phyloP scores from a whole-genome alignment of 2,113 vertebrate species.

The Dipodomys ordii region DNA sequence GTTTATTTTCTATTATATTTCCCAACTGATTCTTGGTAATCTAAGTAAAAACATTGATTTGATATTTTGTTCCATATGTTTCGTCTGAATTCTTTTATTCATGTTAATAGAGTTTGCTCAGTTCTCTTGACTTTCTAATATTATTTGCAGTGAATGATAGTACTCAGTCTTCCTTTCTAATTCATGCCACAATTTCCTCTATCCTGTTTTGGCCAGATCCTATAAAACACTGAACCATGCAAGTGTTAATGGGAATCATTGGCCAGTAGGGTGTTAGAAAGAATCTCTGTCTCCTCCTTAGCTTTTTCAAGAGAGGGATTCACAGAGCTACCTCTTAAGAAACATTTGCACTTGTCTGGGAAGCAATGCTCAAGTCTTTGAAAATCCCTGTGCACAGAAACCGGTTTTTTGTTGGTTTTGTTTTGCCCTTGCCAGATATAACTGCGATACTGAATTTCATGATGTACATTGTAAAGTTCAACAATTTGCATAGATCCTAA shows the following conservation, averaged over 20 bases:
- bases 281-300: neutral
- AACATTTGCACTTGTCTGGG: neutral
- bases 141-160: slow-evolving; percentile 10
- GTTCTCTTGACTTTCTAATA: slow-evolving; percentile 46
- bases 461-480: slow-evolving; percentile 1
- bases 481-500: slow-evolving; percentile 55
- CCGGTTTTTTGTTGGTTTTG: neutral
- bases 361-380: neutral
- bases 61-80: slow-evolving; percentile 27
- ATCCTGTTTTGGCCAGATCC: neutral
- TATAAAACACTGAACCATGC: neutral
- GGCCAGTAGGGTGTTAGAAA: neutral
- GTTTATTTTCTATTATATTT: slow-evolving; percentile 61
- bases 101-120: slow-evolving; percentile 27
- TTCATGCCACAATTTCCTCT: slow-evolving; percentile 15
- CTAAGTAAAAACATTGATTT: slow-evolving; percentile 65
- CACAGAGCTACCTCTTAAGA: neutral
- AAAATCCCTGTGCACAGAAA: neutral
- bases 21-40: slow-evolving; percentile 9
- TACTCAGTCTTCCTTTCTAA: neutral
- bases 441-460: slow-evolving; percentile 46
- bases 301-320: neutral
- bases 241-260: neutral
- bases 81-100: neutral
- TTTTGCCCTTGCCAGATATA: slow-evolving; percentile 24